phyloP scores from a whole-genome alignment of 2,797 vertebrate species.

The Ambastaia sidthimunki region DNA sequence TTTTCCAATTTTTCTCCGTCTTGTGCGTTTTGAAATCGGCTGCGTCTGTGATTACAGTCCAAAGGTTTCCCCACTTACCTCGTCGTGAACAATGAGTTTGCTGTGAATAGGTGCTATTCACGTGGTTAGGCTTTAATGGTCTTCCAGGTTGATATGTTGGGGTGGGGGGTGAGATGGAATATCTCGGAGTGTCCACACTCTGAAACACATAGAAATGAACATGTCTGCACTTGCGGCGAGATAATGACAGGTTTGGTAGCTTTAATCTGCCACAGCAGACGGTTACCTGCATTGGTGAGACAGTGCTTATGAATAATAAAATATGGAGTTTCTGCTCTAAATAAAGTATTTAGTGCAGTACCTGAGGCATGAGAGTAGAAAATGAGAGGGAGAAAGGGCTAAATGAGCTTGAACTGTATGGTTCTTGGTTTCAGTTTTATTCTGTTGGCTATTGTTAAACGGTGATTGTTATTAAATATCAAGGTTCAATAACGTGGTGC shows the following conservation, averaged over 20 bases:
- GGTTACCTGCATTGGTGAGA: conserved; percentile 70
- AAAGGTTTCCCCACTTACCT: conserved; percentile 81
- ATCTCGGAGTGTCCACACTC: conserved; percentile 58
- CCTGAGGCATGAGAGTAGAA: conserved; percentile 47
- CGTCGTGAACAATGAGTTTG: conserved; percentile 78
- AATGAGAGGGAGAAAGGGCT: conserved; percentile 25
- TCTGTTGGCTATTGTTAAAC: conserved; percentile 19
- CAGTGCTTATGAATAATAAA: conserved; percentile 73
- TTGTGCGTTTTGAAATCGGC: conserved; percentile 58
- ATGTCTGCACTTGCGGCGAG: conserved; percentile 69
- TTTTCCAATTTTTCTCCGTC: conserved; percentile 56
- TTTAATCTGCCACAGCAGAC: conserved; percentile 80
- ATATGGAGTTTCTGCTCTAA: conserved; percentile 73
- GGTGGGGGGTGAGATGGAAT: conserved; percentile 55
- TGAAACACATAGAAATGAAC: conserved; percentile 59
- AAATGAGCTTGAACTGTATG: conserved; percentile 26
- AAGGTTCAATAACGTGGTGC: conserved; percentile 18
- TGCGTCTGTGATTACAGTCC: conserved; percentile 76
- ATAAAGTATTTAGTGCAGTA: conserved; percentile 68
- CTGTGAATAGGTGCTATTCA: conserved; percentile 79
- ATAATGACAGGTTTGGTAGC: conserved; percentile 78
- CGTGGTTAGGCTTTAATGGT: conserved; percentile 80
- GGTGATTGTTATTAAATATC: conserved; percentile 44
- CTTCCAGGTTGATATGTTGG: conserved; percentile 71
- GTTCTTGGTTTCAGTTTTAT: conserved; percentile 1